Base-by-base conservation (phyloP, 2,797 vertebrate genomes). In the Crocodylus rhombifer region DNA sequence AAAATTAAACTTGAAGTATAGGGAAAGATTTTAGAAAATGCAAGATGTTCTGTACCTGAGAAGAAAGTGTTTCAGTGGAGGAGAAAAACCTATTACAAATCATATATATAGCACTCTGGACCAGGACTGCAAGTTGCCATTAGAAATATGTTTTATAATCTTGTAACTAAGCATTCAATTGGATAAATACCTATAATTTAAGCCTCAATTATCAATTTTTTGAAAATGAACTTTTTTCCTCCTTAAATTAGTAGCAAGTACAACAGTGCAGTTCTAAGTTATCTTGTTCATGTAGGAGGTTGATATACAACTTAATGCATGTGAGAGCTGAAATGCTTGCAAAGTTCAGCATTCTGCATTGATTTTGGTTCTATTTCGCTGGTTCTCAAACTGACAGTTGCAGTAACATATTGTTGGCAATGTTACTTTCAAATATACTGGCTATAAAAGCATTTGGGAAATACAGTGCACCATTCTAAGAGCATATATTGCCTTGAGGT, bases 1-100 rank as follows among this genome's bases (percentile, higher is more conserved):
- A 10, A 85, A 95, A 91, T 84, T 57, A 84, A 20, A 36, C 58
- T 57, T 84, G 36, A 95, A 87, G 58, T 7, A 89, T 64, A 86
- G 89, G 65, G 2, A n/a, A n/a, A 91, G 86, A 56, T 18, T 30
- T 71, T 12, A 25, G 11, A 33, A 95, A 93, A 89, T 75, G 23
- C 4, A 60, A 64, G 21, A 25, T 28, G 18, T 84, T 90, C 61
- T 91, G 30, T 86, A 81, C 56, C 23, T 15, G 15, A 89, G 82
- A 36, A 80, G 87, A 88, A 94, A n/a, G 20, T 13, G 62, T 1
- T 51, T 57, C 65, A 75, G 36, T 4, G 65, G 18, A 86, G 42
- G 62, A 56, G 74, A 8, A 57, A 92, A 85, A 69, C 64, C 57
- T 56, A 74, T 2, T 16, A 64, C 17, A 77, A 82, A 18, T 17